phyloP scores from a whole-genome alignment of 2,797 vertebrate species.

The Poecilia wingei region DNA sequence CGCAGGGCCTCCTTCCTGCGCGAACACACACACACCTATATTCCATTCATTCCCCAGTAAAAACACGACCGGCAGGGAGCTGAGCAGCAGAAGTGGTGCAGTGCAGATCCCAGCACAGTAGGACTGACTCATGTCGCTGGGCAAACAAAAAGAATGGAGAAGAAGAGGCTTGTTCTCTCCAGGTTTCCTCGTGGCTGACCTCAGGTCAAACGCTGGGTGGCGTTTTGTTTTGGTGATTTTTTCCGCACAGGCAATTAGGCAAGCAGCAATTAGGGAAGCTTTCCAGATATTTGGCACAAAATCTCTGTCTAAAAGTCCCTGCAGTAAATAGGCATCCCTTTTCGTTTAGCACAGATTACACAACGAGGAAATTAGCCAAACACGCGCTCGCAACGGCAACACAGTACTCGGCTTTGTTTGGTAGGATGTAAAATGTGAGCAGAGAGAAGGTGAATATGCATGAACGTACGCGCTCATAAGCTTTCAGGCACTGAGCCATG shows the following conservation, averaged over 20 bases:
- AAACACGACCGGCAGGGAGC: conserved; percentile 55
- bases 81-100: conserved; percentile 69
- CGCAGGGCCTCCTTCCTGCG: conserved; percentile 5
- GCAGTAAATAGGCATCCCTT: conserved; percentile 27
- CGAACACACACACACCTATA: conserved; percentile 28
- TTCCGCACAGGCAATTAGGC: conserved; percentile 48
- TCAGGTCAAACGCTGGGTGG: conserved; percentile 50
- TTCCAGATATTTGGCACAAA: conserved; percentile 48
- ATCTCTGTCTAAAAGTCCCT: conserved; percentile 35
- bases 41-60: conserved; percentile 43
- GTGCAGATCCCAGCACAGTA: conserved; percentile 70
- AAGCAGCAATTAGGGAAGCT: conserved; percentile 41
- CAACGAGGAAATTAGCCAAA: conserved; percentile 39
- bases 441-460: conserved; percentile 30
- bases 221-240: conserved; percentile 11
- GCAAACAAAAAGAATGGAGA: conserved; percentile 66
- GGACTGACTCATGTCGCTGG: conserved; percentile 69
- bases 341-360: conserved; percentile 29
- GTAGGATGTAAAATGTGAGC: conserved; percentile 39
- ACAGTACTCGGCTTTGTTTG: conserved; percentile 12
- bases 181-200: conserved; percentile 66
- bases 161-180: conserved; percentile 38
- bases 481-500: conserved; percentile 30
- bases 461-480: conserved; percentile 1
- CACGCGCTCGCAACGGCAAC: conserved; percentile 15